These are phyloP conservation scores for Craseonycteris thonglongyai DNA, from an alignment of 2,113 vertebrate genomes.

Conservation along the genomic window DNA sequence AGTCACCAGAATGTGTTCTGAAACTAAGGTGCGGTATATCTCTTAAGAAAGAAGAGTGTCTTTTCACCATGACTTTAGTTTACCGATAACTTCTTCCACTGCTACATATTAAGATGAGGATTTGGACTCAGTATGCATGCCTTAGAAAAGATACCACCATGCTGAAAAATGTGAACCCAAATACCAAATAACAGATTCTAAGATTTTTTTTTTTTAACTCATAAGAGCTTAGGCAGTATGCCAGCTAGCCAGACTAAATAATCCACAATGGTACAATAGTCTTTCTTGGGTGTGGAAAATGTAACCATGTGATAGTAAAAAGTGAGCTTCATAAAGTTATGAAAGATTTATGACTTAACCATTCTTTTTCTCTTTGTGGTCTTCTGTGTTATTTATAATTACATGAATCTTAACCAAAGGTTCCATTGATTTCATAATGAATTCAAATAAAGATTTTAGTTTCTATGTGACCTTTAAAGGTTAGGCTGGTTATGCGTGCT, in stretches of 20 bases:
- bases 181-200: conserved; percentile 63
- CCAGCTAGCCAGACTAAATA: conserved; percentile 67
- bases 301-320: neutral
- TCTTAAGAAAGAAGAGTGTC: neutral
- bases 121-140: conserved; percentile 26
- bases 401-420: conserved; percentile 27
- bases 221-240: conserved; percentile 48
- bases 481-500: conserved; percentile 21
- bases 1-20: neutral
- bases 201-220: conserved; percentile 51
- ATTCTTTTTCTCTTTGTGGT: neutral
- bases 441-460: conserved; percentile 22
- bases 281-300: conserved; percentile 47
- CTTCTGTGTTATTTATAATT: conserved; percentile 62
- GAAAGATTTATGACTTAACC: conserved; percentile 49
- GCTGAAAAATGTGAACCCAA: conserved; percentile 59
- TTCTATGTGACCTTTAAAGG: conserved; percentile 46
- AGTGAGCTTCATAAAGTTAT: conserved; percentile 42
- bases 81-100: neutral
- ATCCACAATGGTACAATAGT: conserved; percentile 31
- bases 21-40: neutral
- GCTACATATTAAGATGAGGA: neutral
- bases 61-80: neutral
- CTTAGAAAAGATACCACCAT: conserved; percentile 44
- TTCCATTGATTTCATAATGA: conserved; percentile 62